Conservation (phyloP, 2,113 vertebrate species). For the Neotoma lepida region DNA sequence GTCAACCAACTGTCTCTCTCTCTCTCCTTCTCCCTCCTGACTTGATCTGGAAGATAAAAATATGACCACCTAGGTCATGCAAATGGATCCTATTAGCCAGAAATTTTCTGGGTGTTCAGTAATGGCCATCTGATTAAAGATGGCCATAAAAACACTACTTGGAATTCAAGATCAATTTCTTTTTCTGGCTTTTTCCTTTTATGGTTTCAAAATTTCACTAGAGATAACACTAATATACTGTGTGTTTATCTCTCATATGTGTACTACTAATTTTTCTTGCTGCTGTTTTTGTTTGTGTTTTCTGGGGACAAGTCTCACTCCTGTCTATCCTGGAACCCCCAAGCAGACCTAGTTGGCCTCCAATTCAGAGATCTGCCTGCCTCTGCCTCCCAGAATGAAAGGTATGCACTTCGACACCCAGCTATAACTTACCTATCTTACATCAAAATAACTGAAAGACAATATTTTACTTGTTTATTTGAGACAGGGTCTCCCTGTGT, state of each 20-base stretch:
- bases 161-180: slow-evolving; percentile 51
- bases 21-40: neutral
- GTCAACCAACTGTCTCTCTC: slow-evolving; percentile 6
- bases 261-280: neutral
- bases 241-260: slow-evolving; percentile 37
- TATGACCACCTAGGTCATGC: neutral
- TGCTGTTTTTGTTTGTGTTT: neutral
- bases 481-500: neutral
- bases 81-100: neutral
- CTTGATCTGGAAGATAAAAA: slow-evolving; percentile 5
- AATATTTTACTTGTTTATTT: neutral
- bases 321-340: neutral
- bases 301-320: neutral
- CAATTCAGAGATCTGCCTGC: neutral
- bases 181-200: slow-evolving; percentile 50
- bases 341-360: neutral
- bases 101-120: neutral
- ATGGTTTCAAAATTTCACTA: slow-evolving; percentile 45
- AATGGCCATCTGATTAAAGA: slow-evolving; percentile 40
- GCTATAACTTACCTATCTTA: neutral
- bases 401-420: neutral
- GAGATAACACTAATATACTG: neutral
- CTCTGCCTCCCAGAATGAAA: neutral
- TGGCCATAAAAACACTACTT: slow-evolving; percentile 45
- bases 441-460: slow-evolving; percentile 3